Conservation (phyloP, 2,888 invertebrate genomes). For the Sphecodes monilicornis region DNA sequence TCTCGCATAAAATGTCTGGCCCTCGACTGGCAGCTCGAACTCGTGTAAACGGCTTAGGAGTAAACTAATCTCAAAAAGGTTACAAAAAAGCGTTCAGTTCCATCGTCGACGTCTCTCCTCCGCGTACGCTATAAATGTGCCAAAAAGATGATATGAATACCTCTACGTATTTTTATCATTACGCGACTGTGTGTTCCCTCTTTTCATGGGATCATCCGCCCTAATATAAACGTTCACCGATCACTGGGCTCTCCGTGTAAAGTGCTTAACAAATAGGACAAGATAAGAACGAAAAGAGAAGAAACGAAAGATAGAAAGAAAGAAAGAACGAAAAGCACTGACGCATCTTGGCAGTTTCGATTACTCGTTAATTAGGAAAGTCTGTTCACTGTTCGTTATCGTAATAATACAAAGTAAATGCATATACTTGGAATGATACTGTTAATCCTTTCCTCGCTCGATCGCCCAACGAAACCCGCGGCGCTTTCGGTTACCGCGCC, state of each 20-base stretch:
- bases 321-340: slow-evolving; percentile 46
- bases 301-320: slow-evolving; percentile 17
- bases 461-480: slow-evolving; percentile 45
- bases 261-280: slow-evolving; percentile 15
- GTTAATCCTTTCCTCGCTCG: slow-evolving; percentile 60
- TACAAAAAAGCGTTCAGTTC: slow-evolving; percentile 68
- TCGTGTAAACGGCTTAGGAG: slow-evolving; percentile 57
- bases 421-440: slow-evolving; percentile 80
- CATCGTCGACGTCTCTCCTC: slow-evolving; percentile 52
- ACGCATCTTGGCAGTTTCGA: slow-evolving; percentile 73
- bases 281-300: slow-evolving; percentile 29
- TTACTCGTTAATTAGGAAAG: slow-evolving; percentile 70
- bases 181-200: slow-evolving; percentile 1
- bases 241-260: slow-evolving; percentile 51
- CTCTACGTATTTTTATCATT: slow-evolving; percentile 22
- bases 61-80: slow-evolving; percentile 77
- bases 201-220: background rate
- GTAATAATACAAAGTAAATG: slow-evolving; percentile 76
- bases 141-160: slow-evolving; percentile 70
- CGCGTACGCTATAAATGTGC: slow-evolving; percentile 65
- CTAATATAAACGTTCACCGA: slow-evolving; percentile 36
- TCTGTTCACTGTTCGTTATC: slow-evolving; percentile 63
- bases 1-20: slow-evolving; percentile 67
- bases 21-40: slow-evolving; percentile 67
- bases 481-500: slow-evolving; percentile 24